Evolutionary conservation across 2,888 invertebrate genomes (phyloP), one percentile per base, ranked within the genome.

Genomic region (Lydus trimaculatus): DNA sequence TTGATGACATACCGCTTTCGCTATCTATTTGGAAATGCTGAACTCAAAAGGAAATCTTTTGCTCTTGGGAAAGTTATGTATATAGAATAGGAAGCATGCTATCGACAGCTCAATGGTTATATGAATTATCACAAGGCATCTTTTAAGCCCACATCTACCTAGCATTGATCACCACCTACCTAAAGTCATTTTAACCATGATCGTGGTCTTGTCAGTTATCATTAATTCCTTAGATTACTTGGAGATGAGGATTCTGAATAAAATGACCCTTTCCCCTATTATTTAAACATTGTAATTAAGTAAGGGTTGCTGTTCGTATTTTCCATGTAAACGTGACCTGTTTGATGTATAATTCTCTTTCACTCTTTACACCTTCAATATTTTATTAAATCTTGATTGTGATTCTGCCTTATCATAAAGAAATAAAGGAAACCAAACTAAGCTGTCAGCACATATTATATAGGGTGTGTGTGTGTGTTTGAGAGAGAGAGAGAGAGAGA

Each of bases 91-190:
- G 23, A 52, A 69, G 71, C 70, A 71, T 76, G 78, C 69, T 78
- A 78, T 76, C 76, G 78, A 78, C 78, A 76, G 76, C 72, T 78
- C 76, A 76, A 78, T 78, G 72, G 78, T 72, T 69, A 72, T 76
- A 76, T 78, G 78, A 78, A 78, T 76, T 78, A 76, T 76, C 67
- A 64, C 64, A 67, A 69, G 76, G 76, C 78, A 76, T 78, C 78
- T 75, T 74, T 74, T 73, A 74, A 76, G 75, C 75, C 75, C 69
- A n/a, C n/a, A n/a, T 71, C 72, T 20, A 48, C 48, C 73, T 69
- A 70, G 71, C 76, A 77, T 77, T 77, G 2, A 28, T 28, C 28
- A 28, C 28, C 28, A 9, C 17, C 31, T 20, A 59, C 17, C 33
- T 33, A 59, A 28, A 58, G 58, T 25, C 58, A 25, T 59, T 31